Evolutionary conservation across 2,113 vertebrate species (phyloP), one percentile per base, ranked within the genome.

Genomic region (Anseranas semipalmata): DNA sequence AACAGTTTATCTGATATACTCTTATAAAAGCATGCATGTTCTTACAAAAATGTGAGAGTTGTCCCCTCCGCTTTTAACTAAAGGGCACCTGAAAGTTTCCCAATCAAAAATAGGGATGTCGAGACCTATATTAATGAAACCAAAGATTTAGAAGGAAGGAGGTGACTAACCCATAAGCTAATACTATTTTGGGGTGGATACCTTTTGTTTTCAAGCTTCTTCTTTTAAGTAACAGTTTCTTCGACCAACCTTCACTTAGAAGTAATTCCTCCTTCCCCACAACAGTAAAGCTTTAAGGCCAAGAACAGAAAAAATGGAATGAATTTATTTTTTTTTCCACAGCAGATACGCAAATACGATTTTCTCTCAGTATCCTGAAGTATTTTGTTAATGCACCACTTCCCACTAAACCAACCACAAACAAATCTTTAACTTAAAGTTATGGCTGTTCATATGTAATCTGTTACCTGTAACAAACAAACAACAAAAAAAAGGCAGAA

Each of bases 401-500:
- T 94, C 91, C 84, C 84, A 95, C 71, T 95, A 96, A 98, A 97
- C 72, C 80, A 98, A 96, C 32, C 41, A 46, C 90, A 95, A 96
- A 89, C 92, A 97, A 94, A 93, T 78, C 90, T 92, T 95, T 95
- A 97, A 97, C 28, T 80, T 80, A 93, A 96, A 96, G 92, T 95
- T 94, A 95, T 72, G 63, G 87, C 77, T 97, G 72, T 82, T 97
- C 58, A 56, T 75, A 93, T 90, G 91, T 98, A 97, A 98, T 98
- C 95, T 94, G 96, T 95, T 98, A 98, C 98, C 98, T 98, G 98
- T 96, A 94, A 87, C 60, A 4, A 56, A 73, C 91, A 85, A 56
- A 96, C 93, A 71, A n/a, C 39, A 71, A 79, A 82, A 87, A 85
- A 92, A 92, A 97, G 76, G 96, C 98, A 98, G 98, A 99, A 98